Base-by-base conservation (phyloP, 2,888 invertebrate species). In the Phyllotreta striolata region DNA sequence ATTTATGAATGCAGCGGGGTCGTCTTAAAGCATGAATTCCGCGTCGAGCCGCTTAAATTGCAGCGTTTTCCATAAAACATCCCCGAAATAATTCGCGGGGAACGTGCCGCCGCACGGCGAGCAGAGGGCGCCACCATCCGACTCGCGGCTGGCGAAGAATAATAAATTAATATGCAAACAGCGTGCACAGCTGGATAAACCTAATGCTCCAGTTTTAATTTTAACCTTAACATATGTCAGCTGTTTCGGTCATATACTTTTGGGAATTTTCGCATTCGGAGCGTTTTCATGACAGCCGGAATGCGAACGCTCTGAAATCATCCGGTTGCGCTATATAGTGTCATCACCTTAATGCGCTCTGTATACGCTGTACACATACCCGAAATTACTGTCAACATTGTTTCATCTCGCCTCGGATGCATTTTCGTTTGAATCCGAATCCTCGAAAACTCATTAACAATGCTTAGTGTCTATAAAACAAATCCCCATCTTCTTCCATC, bases 141-240 rank as follows among this genome's bases (percentile, higher is more conserved):
- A 68, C 65, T 4, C 69, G 64, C 67, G 65, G 70, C 70, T 66
- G 67, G 24, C 24, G 24, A 63, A 69, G 62, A 66, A 62, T 66
- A 66, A 69, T 69, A 70, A 72, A 72, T 74, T 74, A 73, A 71
- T 70, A 73, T 75, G 72, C 73, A 74, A 74, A 73, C 69, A 66
- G 46, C 55, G 67, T 62, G 69, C 72, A 66, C 72, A 73, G 73
- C 70, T 72, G 73, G 67, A 69, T 65, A 67, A 66, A 66, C 70
- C 63, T 58, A 63, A 69, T 70, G 72, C 66, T 70, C 71, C 66
- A 68, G 68, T 71, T 73, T 71, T 70, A 70, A 71, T 70, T 72
- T 71, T 67, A 73, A 69, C 70, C 69, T 70, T 66, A 72, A 70
- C 71, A 68, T 66, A 67, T 71, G 73, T 73, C 72, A 73, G 72